phyloP scores from a whole-genome alignment of 2,888 invertebrate species.

The Ethmia dodecea region DNA sequence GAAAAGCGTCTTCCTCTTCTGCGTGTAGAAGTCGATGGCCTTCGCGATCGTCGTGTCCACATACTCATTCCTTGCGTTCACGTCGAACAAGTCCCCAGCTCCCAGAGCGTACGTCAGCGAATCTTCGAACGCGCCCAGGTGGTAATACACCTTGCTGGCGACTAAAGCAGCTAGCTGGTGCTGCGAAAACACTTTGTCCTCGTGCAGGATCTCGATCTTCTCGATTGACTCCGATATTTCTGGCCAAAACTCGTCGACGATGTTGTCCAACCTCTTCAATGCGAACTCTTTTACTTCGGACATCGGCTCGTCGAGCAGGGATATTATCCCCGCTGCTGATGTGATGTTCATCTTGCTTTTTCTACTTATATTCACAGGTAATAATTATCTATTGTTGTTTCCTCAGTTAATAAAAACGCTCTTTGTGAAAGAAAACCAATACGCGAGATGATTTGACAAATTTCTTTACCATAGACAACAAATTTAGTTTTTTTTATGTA shows the following conservation, averaged over 20 bases:
- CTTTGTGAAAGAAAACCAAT: conserved; percentile 30
- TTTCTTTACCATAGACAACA: conserved; percentile 43
- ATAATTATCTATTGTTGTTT: conserved; percentile 14
- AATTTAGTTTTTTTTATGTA: conserved; percentile 12
- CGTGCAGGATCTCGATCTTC: conserved; percentile 97
- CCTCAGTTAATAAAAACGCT: conserved; percentile 2
- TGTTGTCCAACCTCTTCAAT: conserved; percentile 92
- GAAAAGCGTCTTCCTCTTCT: conserved; percentile 86
- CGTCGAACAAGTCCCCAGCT: conserved; percentile 96
- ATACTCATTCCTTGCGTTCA: conserved; percentile 95
- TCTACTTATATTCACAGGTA: background rate
- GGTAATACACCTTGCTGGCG: conserved; percentile 98
- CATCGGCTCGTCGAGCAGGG: conserved; percentile 96
- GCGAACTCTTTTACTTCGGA: conserved; percentile 96
- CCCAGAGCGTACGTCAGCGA: conserved; percentile 98
- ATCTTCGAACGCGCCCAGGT: conserved; percentile 97
- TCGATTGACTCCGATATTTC: conserved; percentile 98
- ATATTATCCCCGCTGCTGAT: conserved; percentile 92
- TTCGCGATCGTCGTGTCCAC: conserved; percentile 98
- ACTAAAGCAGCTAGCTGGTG: conserved; percentile 97
- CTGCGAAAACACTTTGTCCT: conserved; percentile 92
- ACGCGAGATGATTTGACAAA: conserved; percentile 68
- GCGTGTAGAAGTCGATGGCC: conserved; percentile 97
- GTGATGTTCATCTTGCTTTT: conserved; percentile 65
- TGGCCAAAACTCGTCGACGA: conserved; percentile 99